Conservation (phyloP, 1,140 invertebrate species). For the Monomorium pharaonis region DNA sequence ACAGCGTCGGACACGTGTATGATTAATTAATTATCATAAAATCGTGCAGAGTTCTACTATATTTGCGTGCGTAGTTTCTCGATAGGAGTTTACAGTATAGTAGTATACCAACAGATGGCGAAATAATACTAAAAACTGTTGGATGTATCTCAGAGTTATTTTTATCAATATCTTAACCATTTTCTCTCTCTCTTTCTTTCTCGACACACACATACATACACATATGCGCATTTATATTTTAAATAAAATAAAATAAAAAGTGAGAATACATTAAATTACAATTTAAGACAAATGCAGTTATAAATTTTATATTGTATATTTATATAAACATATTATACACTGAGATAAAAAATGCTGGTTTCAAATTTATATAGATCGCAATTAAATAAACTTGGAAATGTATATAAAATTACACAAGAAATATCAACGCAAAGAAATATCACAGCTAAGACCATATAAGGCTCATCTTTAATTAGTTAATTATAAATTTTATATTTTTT, state of each 20-base stretch:
- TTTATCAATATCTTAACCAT: background rate
- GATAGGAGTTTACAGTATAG: background rate
- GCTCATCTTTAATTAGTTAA: no score
- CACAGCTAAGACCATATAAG: no score
- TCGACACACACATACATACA: no score
- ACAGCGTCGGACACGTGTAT: background rate
- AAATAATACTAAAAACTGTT: background rate
- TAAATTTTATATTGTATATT: background rate
- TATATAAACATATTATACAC: background rate
- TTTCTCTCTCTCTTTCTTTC: background rate
- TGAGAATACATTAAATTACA: background rate
- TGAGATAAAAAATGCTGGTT: no score
- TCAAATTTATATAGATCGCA: no score
- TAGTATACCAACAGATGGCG: conserved; percentile 27
- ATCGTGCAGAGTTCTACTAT: background rate
- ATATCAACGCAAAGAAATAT: no score
- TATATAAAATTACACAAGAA: no score
- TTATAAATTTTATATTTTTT: no score
- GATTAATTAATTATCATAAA: conserved; percentile 6
- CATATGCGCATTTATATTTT: background rate
- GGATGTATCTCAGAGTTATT: background rate
- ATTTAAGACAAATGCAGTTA: background rate
- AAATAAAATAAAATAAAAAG: background rate
- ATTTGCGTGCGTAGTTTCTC: background rate
- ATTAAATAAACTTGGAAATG: no score